Conservation (phyloP, 2,113 vertebrate genomes). For the Setophaga petechia region DNA sequence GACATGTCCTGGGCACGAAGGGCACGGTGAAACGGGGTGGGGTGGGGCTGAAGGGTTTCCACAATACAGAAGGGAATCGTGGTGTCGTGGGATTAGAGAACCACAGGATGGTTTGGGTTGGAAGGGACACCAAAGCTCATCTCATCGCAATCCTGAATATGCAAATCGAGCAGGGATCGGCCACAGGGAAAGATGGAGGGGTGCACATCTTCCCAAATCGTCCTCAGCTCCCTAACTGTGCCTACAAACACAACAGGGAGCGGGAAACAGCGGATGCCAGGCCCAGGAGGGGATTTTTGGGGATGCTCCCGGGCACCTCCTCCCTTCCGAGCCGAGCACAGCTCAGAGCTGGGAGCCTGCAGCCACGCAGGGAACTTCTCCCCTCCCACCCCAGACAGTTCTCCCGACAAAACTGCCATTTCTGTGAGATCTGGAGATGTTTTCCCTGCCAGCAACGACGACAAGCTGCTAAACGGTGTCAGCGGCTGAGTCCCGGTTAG, state of each 20-base stretch:
- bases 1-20: accelerated
- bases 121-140: not conserved
- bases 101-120: not conserved
- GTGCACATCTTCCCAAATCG: not conserved
- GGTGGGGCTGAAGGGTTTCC: not conserved
- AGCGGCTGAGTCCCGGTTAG: not conserved
- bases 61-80: accelerated
- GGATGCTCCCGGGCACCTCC: not conserved
- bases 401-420: not conserved
- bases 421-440: not conserved
- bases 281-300: not conserved
- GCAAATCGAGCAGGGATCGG: not conserved
- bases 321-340: accelerated
- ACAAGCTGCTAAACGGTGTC: not conserved
- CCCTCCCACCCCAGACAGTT: not conserved
- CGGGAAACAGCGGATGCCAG: not conserved
- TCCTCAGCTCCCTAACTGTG: not conserved
- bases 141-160: accelerated
- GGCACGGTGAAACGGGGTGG: accelerated
- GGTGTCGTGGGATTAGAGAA: not conserved
- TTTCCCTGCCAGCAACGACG: not conserved
- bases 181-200: accelerated
- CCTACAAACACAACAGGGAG: not conserved
- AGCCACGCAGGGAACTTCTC: not conserved
- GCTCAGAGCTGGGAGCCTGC: not conserved